phyloP scores from a whole-genome alignment of 2,888 invertebrate species.

The Dolichopus griseipennis region DNA sequence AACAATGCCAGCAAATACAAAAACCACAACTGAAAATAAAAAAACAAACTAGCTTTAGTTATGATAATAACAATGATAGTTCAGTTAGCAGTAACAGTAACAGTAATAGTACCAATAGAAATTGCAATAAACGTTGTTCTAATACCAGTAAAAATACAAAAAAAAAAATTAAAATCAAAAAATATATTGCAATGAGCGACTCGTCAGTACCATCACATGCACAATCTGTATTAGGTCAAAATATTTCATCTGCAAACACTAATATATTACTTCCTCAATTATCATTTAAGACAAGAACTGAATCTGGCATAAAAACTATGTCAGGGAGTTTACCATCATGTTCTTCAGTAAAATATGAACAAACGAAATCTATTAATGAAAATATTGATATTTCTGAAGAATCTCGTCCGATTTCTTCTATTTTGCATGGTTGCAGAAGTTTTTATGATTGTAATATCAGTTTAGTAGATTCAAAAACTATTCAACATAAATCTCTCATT shows the following conservation, averaged over 20 bases:
- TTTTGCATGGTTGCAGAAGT: neutral
- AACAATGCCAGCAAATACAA: neutral
- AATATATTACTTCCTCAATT: neutral
- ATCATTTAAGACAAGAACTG: neutral
- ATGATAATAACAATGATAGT: constrained; percentile 23
- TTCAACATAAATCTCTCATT: neutral
- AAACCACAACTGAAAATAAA: neutral
- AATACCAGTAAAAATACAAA: neutral
- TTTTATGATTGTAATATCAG: neutral
- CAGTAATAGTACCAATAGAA: constrained; percentile 14
- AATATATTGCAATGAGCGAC: constrained; percentile 14
- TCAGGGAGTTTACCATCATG: neutral
- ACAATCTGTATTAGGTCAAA: constrained; percentile 11
- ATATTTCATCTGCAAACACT: neutral
- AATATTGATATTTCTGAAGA: neutral
- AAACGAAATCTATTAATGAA: neutral
- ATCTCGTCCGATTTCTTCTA: neutral
- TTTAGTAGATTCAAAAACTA: neutral
- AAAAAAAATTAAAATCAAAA: constrained; percentile 11
- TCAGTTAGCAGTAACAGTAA: constrained; percentile 19
- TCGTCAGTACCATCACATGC: constrained; percentile 19
- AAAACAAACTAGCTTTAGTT: constrained; percentile 20
- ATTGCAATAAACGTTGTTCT: constrained; percentile 2
- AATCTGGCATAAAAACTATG: neutral
- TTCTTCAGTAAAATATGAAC: neutral